phyloP scores from a whole-genome alignment of 2,888 invertebrate genomes.

The Meteorus cinctellus region DNA sequence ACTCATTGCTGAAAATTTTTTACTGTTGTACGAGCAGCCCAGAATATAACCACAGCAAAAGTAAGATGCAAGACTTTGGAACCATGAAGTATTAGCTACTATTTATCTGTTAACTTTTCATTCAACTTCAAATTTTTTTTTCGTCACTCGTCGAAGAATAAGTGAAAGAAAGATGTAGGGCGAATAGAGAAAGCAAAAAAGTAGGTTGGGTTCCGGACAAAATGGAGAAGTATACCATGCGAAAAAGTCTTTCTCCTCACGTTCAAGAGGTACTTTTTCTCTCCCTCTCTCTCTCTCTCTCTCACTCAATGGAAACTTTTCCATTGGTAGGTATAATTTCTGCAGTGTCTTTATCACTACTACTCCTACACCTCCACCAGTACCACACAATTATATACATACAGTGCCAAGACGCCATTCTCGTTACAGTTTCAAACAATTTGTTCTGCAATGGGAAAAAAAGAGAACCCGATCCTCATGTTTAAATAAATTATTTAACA shows the following conservation, averaged over 20 bases:
- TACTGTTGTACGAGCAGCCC: too few relatives aligned
- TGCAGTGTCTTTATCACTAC: not conserved
- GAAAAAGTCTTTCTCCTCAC: not conserved
- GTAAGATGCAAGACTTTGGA: slow-evolving; percentile 32
- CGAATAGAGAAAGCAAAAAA: not conserved
- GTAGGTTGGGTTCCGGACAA: not conserved
- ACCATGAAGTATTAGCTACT: slow-evolving; percentile 57
- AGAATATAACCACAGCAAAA: not conserved
- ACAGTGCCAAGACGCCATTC: not conserved
- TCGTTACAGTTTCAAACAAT: not conserved
- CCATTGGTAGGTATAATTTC: slow-evolving; percentile 39
- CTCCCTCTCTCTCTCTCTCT: too few relatives aligned
- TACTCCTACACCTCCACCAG: not conserved
- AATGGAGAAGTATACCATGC: not conserved
- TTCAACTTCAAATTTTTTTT: slow-evolving; percentile 39
- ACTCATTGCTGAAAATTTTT: not conserved
- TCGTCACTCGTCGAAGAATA: not conserved
- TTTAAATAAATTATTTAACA: slow-evolving; percentile 7
- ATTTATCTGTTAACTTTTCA: slow-evolving; percentile 62
- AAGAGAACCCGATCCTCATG: not conserved
- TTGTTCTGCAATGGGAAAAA: not conserved
- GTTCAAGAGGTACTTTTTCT: slow-evolving; percentile 27
- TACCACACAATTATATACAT: not conserved
- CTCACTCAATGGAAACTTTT: slow-evolving; percentile 39
- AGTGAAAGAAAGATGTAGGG: not conserved